Conservation (phyloP, 2,113 vertebrate species). For the Dasyurus viverrinus region DNA sequence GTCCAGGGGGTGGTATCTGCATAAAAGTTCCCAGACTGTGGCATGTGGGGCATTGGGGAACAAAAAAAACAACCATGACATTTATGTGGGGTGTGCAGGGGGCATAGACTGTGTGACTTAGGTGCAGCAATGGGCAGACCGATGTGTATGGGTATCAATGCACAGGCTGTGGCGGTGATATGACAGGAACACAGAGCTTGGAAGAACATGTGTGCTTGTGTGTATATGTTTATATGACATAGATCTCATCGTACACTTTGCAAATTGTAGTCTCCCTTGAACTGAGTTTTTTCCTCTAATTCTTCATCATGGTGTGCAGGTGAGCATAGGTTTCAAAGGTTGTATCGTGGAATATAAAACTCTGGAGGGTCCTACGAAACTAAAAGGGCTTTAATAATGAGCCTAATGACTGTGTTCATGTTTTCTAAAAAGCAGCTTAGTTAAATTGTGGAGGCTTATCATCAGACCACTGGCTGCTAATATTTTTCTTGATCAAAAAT, state of each 20-base stretch:
- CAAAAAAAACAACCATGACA: neutral
- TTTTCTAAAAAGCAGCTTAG: neutral
- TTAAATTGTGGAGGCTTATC: neutral
- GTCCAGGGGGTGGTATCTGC: neutral
- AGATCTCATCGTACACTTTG: neutral
- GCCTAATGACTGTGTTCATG: neutral
- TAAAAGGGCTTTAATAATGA: neutral
- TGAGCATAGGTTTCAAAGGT: no score
- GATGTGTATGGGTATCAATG: no score
- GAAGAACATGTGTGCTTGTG: neutral
- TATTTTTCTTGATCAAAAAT: neutral
- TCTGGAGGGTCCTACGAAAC: no score
- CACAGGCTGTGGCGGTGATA: no score
- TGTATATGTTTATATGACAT: neutral
- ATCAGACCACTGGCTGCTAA: neutral
- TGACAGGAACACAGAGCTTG: no score
- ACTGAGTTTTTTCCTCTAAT: no score
- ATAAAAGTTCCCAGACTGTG: neutral
- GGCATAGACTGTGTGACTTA: neutral
- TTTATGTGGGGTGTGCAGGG: neutral
- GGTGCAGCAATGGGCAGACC: no score
- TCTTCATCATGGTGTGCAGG: no score
- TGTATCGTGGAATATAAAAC: no score
- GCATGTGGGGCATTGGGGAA: no score
- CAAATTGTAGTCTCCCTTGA: neutral